Evolutionary conservation across 2,113 vertebrate genomes (phyloP), one percentile per base, ranked within the genome.

Genomic region (Dinomys branickii): DNA sequence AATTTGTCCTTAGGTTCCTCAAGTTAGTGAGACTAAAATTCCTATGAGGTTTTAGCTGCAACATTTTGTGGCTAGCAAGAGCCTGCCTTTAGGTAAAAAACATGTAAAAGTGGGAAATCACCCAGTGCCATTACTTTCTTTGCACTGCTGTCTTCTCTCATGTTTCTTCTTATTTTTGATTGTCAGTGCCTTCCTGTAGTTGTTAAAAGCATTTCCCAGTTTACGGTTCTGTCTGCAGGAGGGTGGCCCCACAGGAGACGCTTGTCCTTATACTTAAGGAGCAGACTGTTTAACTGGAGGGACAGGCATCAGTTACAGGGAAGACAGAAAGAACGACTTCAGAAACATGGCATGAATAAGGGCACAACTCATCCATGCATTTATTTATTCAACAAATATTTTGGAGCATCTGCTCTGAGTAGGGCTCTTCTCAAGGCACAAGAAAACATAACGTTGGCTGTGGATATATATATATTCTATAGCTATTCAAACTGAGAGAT

Each of bases 381-480:
- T 78, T 91, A 86, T 91, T 81, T 91, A 89, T 82, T 52, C 20
- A 71, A n/a, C 50, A 63, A 94, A 83, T 80, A 35, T 22, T 85
- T 47, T 61, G 41, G 82, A 94, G 58, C 52, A 81, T 80, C 47
- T 92, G 35, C 41, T 85, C 11, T 35, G 44, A 10, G n/a, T 50
- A 69, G 50, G 17, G 50, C 30, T 61, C n/a, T 75, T 85, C 33
- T 90, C 13, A n/a, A 77, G 87, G 30, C 71, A 93, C 28, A 67
- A 59, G 44, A n/a, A 80, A n/a, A 65, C 22, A 22, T 63, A 71
- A 38, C 67, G 81, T 90, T 92, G 69, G 63, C 35, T 84, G 16
- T 52, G 50, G 69, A 44, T 28, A 69, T 12, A 61, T 61, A 61
- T 63, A 61, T 61, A 61, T 61, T 83, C 33, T 82, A 3, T 24